These are phyloP conservation scores for Cepaea hortensis DNA, from an alignment of 2,888 invertebrate genomes.

Conservation along the genomic window DNA sequence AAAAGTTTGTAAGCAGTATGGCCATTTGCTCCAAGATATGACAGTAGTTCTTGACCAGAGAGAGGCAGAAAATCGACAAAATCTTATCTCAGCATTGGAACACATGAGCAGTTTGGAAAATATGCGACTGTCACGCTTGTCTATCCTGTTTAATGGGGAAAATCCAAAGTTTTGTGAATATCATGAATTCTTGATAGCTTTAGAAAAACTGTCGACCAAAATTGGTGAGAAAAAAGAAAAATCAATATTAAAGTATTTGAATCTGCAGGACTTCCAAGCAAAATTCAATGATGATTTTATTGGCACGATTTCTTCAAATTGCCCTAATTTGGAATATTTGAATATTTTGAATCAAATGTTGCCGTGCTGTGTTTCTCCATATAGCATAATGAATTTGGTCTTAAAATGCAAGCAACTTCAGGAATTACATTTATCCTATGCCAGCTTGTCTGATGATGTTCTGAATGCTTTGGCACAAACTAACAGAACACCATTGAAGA, in stretches of 20 bases:
- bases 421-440: slow-evolving; percentile 67
- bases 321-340: slow-evolving; percentile 46
- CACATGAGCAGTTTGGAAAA: neutral
- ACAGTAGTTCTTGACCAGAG: slow-evolving; percentile 67
- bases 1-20: slow-evolving; percentile 60
- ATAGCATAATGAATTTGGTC: no score
- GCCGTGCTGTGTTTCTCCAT: slow-evolving; percentile 63
- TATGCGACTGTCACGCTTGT: slow-evolving; percentile 59
- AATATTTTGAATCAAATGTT: slow-evolving; percentile 70
- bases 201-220: slow-evolving; percentile 63
- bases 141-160: slow-evolving; percentile 62
- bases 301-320: slow-evolving; percentile 63
- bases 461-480: slow-evolving; percentile 53
- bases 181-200: slow-evolving; percentile 68
- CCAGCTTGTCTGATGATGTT: slow-evolving; percentile 70
- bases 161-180: slow-evolving; percentile 75
- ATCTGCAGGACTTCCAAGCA: slow-evolving; percentile 68
- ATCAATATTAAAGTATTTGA: slow-evolving; percentile 53
- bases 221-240: slow-evolving; percentile 31
- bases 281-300: slow-evolving; percentile 70
- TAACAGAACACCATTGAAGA: no score
- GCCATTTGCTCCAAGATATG: slow-evolving; percentile 62
- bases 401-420: slow-evolving; percentile 62
- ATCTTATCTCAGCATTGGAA: slow-evolving; percentile 64
- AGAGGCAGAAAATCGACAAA: slow-evolving; percentile 61